phyloP scores from a whole-genome alignment of 1,140 invertebrate genomes.

The Dendroctonus ponderosae region DNA sequence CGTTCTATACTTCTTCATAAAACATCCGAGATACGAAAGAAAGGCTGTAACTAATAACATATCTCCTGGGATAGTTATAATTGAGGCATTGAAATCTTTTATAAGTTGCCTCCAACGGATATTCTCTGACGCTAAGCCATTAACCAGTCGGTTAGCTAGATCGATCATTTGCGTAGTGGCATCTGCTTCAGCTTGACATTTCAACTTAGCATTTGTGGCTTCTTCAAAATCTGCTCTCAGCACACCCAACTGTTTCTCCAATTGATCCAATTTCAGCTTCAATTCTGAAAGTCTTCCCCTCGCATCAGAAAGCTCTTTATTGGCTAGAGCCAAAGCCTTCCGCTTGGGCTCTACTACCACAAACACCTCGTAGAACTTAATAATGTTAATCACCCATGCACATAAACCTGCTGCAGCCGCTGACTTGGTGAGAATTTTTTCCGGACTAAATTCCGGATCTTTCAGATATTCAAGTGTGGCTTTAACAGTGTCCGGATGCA shows the following conservation, averaged over 20 bases:
- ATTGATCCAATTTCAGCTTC: constrained; percentile 41
- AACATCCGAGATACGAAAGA: constrained; percentile 93
- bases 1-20: constrained; percentile 79
- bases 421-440: constrained; percentile 82
- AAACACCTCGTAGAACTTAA: constrained; percentile 88
- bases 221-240: constrained; percentile 79
- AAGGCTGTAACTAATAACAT: constrained; percentile 89
- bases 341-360: constrained; percentile 91
- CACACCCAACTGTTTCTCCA: constrained; percentile 68
- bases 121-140: constrained; percentile 91
- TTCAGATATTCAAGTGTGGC: constrained; percentile 60
- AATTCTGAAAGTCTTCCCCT: constrained; percentile 70
- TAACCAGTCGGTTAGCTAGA: constrained; percentile 88
- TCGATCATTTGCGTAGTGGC: constrained; percentile 81
- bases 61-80: constrained; percentile 83
- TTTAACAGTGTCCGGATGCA: constrained; percentile 84
- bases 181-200: constrained; percentile 84
- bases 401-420: constrained; percentile 87
- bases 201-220: constrained; percentile 81
- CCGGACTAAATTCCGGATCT: constrained; percentile 79
- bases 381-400: constrained; percentile 92
- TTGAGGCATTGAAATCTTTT: constrained; percentile 54
- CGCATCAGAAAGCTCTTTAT: constrained; percentile 77
- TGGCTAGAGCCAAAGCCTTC: constrained; percentile 73
- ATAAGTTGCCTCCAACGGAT: constrained; percentile 61